A percentile compares a stretch with the other conserved stretches of the same genome.
Conservation (phyloP, 2,113 vertebrate species). For the Bubo scandiacus region DNA sequence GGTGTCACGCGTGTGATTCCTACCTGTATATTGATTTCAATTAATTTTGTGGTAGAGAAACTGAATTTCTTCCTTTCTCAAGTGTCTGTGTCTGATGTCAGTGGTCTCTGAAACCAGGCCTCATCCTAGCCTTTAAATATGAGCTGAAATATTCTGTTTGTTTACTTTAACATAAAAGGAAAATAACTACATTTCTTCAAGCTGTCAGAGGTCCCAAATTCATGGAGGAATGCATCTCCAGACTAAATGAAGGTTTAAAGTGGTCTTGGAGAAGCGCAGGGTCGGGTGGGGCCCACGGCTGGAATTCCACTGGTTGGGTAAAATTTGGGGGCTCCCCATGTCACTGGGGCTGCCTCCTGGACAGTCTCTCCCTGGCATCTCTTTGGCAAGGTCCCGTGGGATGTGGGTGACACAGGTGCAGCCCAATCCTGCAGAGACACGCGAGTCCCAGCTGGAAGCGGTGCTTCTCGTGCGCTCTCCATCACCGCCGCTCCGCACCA, state of each 20-base stretch:
- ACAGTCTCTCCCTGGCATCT: accelerated
- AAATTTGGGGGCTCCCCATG: accelerated
- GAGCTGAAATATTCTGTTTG: background rate
- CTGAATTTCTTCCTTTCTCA: background rate
- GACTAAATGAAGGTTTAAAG: background rate
- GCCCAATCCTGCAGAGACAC: background rate
- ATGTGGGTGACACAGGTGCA: accelerated
- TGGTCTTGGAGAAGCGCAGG: accelerated
- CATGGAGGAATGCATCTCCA: accelerated
- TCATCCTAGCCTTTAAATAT: background rate
- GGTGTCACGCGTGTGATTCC: accelerated
- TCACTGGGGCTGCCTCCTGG: background rate
- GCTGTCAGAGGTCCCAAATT: no score
- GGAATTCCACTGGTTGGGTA: background rate
- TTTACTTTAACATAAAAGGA: background rate
- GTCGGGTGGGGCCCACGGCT: background rate
- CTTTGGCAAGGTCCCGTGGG: background rate
- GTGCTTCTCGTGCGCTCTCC: accelerated
- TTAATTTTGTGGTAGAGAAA: background rate
- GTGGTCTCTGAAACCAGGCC: background rate
- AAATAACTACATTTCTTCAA: background rate
- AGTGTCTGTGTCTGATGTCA: background rate
- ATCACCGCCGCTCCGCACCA: accelerated
- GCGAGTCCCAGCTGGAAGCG: accelerated
- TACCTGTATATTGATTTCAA: accelerated